Evolutionary conservation across 2,888 invertebrate genomes (phyloP).

Genomic region (Lottia gigantea): DNA sequence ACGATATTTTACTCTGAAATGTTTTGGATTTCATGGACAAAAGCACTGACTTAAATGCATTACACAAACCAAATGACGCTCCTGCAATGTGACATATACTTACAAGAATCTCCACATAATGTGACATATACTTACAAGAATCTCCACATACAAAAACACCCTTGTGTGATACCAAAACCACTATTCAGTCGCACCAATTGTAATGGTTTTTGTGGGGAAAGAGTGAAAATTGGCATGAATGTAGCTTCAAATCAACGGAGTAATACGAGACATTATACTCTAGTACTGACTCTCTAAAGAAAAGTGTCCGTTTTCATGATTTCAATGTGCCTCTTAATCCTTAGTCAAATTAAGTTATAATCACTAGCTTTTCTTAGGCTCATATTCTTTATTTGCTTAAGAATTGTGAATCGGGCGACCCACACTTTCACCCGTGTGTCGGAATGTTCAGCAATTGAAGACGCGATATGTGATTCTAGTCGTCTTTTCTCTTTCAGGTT

Average conservation of each 20-base stretch:
- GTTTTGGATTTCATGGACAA: too few relatives aligned
- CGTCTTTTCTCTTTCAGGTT: neutral
- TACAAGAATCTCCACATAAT: too few relatives aligned
- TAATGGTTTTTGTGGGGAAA: neutral
- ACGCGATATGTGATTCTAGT: constrained; percentile 9
- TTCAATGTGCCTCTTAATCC: neutral
- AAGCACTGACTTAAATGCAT: too few relatives aligned
- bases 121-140: too few relatives aligned
- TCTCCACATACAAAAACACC: too few relatives aligned
- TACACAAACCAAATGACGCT: too few relatives aligned
- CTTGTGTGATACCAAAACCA: too few relatives aligned
- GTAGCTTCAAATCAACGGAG: neutral
- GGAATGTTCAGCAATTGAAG: neutral
- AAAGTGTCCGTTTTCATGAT: neutral
- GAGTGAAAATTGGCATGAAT: neutral
- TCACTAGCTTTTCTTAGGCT: neutral
- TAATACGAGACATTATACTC: neutral
- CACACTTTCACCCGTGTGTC: constrained; percentile 11
- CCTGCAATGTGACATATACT: too few relatives aligned
- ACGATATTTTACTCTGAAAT: too few relatives aligned
- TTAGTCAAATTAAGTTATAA: neutral
- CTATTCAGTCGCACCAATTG: too few relatives aligned
- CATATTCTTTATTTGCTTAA: neutral
- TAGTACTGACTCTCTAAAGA: neutral
- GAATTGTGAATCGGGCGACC: neutral